Percentiles rank a stretch among this genome's conserved stretches.
Evolutionary conservation across 2,113 vertebrate genomes (phyloP).

Genomic region (Crotalus tigris): DNA sequence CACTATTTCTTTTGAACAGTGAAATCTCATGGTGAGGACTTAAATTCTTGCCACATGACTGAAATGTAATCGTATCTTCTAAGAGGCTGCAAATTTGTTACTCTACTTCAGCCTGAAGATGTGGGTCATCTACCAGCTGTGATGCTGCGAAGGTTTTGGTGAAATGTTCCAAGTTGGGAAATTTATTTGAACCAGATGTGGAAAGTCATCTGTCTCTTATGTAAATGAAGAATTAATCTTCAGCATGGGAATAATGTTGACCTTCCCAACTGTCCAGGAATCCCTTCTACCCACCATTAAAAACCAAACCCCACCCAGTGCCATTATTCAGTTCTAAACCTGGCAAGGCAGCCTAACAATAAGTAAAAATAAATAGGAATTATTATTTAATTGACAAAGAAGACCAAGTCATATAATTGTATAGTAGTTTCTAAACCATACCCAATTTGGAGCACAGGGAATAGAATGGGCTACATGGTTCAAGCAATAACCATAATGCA

Average conservation of each 20-base stretch:
- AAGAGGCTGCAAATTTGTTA: slow-evolving; percentile 60
- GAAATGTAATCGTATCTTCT: slow-evolving; percentile 67
- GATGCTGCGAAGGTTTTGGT: slow-evolving; percentile 69
- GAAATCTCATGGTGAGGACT: slow-evolving; percentile 50
- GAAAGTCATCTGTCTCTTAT: slow-evolving; percentile 65
- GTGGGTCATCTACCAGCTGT: slow-evolving; percentile 66
- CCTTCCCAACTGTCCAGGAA: not conserved
- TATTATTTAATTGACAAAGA: not conserved
- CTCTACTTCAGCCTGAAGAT: slow-evolving; percentile 57
- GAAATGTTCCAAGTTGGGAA: slow-evolving; percentile 65
- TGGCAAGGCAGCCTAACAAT: not conserved
- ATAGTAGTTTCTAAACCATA: not conserved
- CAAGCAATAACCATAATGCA: not conserved
- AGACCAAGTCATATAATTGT: not conserved
- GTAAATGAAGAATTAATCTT: slow-evolving; percentile 38
- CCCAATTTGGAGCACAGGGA: not conserved
- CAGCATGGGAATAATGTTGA: not conserved
- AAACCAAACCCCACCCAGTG: not conserved
- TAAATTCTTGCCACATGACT: slow-evolving; percentile 58
- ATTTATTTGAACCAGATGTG: slow-evolving; percentile 79
- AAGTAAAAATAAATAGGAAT: not conserved
- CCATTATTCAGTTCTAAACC: not conserved
- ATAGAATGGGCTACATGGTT: not conserved
- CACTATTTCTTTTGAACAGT: slow-evolving; percentile 42
- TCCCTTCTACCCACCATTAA: not conserved